phyloP scores from a whole-genome alignment of 2,797 vertebrate species.

The Oophaga sylvatica region DNA sequence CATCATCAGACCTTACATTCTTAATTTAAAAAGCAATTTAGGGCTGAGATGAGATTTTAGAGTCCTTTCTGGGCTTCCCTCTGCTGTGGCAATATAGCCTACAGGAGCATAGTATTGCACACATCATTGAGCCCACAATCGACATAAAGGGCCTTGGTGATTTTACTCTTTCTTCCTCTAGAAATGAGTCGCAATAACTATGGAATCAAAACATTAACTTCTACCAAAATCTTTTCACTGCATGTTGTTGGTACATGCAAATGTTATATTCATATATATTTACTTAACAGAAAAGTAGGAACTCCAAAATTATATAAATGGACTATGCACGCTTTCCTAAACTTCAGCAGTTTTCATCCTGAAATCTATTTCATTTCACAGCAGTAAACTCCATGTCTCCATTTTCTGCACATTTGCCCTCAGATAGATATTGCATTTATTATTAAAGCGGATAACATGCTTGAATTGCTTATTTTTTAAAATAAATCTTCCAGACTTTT shows the following conservation, averaged over 20 bases:
- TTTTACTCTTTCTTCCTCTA: constrained; percentile 32
- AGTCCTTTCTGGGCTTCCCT: constrained; percentile 33
- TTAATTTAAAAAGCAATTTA: constrained; percentile 58
- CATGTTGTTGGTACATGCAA: constrained; percentile 18
- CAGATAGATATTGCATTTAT: constrained; percentile 31
- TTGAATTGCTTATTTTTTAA: background rate
- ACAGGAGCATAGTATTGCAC: constrained; percentile 39
- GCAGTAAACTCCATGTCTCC: constrained; percentile 20
- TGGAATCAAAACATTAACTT: constrained; percentile 35
- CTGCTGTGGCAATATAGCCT: constrained; percentile 38
- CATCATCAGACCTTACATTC: constrained; percentile 41
- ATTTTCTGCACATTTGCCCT: constrained; percentile 36
- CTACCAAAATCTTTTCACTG: constrained; percentile 10
- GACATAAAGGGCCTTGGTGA: constrained; percentile 48
- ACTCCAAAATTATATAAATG: constrained; percentile 3
- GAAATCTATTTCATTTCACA: constrained; percentile 31
- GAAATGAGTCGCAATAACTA: constrained; percentile 36
- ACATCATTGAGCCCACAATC: constrained; percentile 56
- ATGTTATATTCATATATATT: constrained; percentile 6
- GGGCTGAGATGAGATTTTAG: constrained; percentile 37
- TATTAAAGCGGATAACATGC: constrained; percentile 33
- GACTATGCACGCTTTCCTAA: background rate
- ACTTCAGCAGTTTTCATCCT: constrained; percentile 11
- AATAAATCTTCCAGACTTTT: constrained; percentile 33
- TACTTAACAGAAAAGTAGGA: constrained; percentile 13